A percentile compares a stretch with the other conserved stretches of the same genome.
Conservation (phyloP, 2,888 invertebrate genomes). For the Epinotia demarniana region DNA sequence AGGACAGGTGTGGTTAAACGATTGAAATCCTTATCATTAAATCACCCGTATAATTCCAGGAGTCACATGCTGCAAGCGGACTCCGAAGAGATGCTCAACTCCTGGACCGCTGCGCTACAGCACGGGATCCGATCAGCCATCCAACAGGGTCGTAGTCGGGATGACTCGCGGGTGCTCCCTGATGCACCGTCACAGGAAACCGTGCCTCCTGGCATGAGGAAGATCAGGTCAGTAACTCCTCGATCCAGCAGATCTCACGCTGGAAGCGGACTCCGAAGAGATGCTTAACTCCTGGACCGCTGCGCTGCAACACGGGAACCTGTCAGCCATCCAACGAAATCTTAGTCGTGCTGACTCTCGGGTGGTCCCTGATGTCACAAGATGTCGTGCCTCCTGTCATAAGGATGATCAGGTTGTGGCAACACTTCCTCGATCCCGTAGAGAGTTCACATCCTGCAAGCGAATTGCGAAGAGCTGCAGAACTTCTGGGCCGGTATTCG, state of each 20-base stretch:
- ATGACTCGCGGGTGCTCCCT: constrained; percentile 73
- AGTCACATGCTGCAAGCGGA: constrained; percentile 99
- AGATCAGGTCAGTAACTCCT: constrained; percentile 60
- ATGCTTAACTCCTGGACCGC: constrained; percentile 61
- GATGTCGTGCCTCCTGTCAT: no score
- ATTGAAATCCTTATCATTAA: neutral
- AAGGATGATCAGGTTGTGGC: no score
- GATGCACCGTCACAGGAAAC: constrained; percentile 61
- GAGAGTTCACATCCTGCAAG: no score
- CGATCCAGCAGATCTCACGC: constrained; percentile 88
- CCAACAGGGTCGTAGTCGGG: constrained; percentile 85
- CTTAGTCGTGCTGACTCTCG: no score
- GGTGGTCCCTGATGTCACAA: no score
- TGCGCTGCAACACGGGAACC: no score
- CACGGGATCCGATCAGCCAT: constrained; percentile 94
- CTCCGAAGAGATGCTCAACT: constrained; percentile 94
- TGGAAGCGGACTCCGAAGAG: constrained; percentile 73
- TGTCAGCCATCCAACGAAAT: no score
- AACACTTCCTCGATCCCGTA: no score
- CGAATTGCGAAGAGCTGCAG: no score
- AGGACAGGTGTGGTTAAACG: neutral
- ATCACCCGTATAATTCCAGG: constrained; percentile 74
- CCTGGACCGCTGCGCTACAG: constrained; percentile 96
- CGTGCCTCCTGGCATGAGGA: constrained; percentile 65
- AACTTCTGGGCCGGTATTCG: no score